Percentiles rank a stretch among this genome's conserved stretches.
phyloP scores from a whole-genome alignment of 2,113 vertebrate genomes.

The Talpa occidentalis region DNA sequence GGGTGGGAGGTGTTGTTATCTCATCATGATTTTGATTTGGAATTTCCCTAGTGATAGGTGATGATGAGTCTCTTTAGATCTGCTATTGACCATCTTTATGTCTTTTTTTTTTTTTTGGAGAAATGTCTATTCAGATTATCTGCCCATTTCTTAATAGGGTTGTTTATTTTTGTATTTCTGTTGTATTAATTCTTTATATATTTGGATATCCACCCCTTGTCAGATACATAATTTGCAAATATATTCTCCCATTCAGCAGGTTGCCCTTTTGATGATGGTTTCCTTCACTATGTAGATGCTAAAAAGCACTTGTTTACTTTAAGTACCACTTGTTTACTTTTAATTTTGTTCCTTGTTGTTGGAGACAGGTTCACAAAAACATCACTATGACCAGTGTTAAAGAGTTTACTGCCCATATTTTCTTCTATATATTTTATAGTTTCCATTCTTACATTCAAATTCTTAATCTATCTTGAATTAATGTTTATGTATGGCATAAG shows the following conservation, averaged over 20 bases:
- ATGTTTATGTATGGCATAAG: background rate
- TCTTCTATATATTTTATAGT: background rate
- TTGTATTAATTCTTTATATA: background rate
- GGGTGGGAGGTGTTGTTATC: background rate
- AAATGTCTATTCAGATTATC: background rate
- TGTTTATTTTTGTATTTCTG: background rate
- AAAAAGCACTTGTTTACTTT: background rate
- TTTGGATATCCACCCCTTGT: background rate
- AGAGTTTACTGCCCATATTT: background rate
- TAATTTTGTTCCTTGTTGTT: background rate
- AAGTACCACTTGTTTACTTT: background rate
- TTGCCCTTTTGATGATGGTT: background rate
- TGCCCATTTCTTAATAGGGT: background rate
- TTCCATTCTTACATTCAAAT: background rate
- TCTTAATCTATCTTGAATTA: background rate
- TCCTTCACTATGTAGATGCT: background rate
- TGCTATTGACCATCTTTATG: background rate
- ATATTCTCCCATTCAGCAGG: background rate
- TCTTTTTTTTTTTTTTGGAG: background rate
- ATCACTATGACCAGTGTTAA: background rate
- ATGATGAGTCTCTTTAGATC: background rate
- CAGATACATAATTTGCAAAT: background rate
- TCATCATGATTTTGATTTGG: background rate
- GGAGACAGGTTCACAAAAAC: background rate
- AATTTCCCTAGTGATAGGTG: background rate